phyloP scores from a whole-genome alignment of 2,113 vertebrate genomes.

The Eclectus roratus region DNA sequence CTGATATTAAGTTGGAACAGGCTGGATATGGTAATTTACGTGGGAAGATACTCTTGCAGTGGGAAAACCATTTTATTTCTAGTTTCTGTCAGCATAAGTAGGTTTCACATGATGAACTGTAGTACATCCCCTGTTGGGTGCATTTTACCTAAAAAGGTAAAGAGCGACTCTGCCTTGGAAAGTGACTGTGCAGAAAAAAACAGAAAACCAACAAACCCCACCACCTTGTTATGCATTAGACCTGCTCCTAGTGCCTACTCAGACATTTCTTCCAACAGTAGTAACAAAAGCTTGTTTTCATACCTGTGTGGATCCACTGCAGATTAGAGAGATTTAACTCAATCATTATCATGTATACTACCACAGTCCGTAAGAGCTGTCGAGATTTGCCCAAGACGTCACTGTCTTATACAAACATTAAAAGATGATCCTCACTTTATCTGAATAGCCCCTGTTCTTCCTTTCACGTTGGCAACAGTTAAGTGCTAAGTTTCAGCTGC shows the following conservation, averaged over 20 bases:
- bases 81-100: conserved; percentile 58
- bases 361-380: neutral
- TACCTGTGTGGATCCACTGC: neutral
- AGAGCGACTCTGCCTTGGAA: conserved; percentile 26
- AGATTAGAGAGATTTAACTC: neutral
- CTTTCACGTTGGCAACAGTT: neutral
- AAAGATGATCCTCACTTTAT: neutral
- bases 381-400: neutral
- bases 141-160: conserved; percentile 74
- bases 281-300: neutral
- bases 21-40: conserved; percentile 66
- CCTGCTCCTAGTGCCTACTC: neutral
- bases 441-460: neutral
- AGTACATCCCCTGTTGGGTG: conserved; percentile 22
- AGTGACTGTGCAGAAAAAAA: neutral
- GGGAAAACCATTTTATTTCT: conserved; percentile 67
- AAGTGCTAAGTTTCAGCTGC: neutral
- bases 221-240: conserved; percentile 27
- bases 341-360: neutral
- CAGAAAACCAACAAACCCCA: neutral
- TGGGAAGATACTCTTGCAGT: conserved; percentile 67
- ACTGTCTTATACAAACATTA: neutral
- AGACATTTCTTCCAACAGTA: neutral
- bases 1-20: conserved; percentile 72
- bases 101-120: conserved; percentile 56